These are phyloP conservation scores for Helarctos malayanus DNA, from an alignment of 2,797 vertebrate species.

Conservation along the genomic window DNA sequence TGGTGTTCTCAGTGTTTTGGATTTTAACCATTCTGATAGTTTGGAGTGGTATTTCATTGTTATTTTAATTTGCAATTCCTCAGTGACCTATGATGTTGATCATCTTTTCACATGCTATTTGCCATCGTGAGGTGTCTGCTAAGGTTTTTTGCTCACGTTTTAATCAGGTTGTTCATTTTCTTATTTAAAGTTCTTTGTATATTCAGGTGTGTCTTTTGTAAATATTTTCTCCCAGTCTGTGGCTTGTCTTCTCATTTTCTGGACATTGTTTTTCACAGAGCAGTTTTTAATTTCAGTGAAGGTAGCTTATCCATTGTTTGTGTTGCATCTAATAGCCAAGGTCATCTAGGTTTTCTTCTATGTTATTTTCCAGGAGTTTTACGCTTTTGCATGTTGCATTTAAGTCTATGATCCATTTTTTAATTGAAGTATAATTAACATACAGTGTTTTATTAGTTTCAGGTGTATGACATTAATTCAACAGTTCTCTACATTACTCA, in stretches of 20 bases:
- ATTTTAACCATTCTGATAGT: neutral
- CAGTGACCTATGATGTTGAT: neutral
- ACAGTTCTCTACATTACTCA: neutral
- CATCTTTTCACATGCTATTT: neutral
- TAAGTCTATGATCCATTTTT: neutral
- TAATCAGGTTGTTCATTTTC: neutral
- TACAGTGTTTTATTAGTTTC: neutral
- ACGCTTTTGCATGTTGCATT: neutral
- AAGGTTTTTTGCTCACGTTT: constrained; percentile 5
- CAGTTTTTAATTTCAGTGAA: neutral
- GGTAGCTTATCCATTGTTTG: neutral
- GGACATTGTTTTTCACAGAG: neutral
- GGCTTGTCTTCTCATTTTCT: neutral
- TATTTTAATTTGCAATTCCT: neutral
- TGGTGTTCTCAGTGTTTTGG: neutral
- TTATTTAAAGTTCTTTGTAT: constrained; percentile 12
- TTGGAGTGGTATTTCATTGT: neutral
- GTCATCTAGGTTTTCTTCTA: neutral
- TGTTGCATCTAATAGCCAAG: neutral
- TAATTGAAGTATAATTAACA: neutral
- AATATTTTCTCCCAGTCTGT: neutral
- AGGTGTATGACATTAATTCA: neutral
- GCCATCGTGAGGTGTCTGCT: neutral
- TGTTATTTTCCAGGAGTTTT: neutral
- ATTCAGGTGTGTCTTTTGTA: neutral